A percentile compares a stretch with the other conserved stretches of the same genome.
Conservation (phyloP, 2,888 invertebrate species). For the Dione juno region DNA sequence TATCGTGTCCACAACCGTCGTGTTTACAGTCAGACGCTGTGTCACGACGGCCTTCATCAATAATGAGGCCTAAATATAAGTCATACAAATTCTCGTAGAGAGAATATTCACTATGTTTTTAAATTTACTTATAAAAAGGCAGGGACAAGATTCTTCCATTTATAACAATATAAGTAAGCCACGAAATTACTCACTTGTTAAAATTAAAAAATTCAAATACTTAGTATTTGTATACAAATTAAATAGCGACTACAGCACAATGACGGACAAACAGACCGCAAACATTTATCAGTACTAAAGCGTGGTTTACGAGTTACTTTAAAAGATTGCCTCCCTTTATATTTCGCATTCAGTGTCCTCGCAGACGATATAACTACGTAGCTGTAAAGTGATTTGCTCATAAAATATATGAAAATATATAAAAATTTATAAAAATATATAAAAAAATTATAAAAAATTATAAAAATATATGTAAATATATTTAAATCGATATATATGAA, state of each 20-base stretch:
- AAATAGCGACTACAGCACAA: slow-evolving; percentile 19
- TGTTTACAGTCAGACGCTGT: too few species aligned
- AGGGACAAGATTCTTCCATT: background rate
- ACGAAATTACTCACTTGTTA: background rate
- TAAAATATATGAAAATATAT: slow-evolving; percentile 4
- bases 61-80: too few species aligned
- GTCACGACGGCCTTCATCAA: too few species aligned
- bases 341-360: slow-evolving; percentile 31
- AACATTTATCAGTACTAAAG: slow-evolving; percentile 29
- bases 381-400: background rate
- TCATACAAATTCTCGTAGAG: too few species aligned
- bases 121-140: background rate
- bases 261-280: slow-evolving; percentile 33
- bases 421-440: background rate
- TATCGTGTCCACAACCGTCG: background rate
- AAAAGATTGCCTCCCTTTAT: slow-evolving; percentile 35
- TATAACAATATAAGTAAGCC: background rate
- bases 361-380: slow-evolving; percentile 25
- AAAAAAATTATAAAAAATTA: background rate
- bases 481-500: too few species aligned
- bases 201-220: background rate
- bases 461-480: slow-evolving; percentile 2
- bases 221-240: slow-evolving; percentile 16
- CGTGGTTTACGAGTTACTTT: slow-evolving; percentile 30
- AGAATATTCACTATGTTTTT: too few species aligned